These are phyloP conservation scores for Odontomachus brunneus DNA, from an alignment of 1,140 invertebrate species.

Conservation along the genomic window DNA sequence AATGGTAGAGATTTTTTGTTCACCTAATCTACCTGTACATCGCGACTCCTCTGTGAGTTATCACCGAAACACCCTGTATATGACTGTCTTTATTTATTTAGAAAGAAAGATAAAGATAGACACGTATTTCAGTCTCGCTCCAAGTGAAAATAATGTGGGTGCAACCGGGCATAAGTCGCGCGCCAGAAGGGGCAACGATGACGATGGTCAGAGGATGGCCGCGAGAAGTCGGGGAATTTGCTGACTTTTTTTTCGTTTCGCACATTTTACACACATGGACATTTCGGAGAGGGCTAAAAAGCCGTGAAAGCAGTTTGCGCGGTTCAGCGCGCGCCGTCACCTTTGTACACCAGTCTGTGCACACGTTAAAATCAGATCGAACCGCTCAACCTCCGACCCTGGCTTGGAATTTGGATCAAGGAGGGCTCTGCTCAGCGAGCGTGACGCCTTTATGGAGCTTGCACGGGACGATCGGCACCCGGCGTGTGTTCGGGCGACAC, in stretches of 20 bases:
- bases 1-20: too few species aligned
- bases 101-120: too few species aligned
- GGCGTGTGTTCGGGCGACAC: constrained; percentile 38
- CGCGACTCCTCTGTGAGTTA: too few species aligned
- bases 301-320: constrained; percentile 58
- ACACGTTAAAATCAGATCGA: constrained; percentile 76
- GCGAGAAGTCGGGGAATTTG: not conserved
- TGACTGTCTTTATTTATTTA: too few species aligned
- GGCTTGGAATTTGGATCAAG: constrained; percentile 83
- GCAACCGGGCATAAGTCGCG: too few species aligned
- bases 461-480: constrained; percentile 74
- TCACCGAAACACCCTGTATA: too few species aligned
- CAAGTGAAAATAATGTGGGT: too few species aligned
- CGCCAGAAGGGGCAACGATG: too few species aligned
- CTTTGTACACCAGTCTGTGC: constrained; percentile 56
- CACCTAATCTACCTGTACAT: too few species aligned
- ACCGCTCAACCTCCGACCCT: constrained; percentile 79
- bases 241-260: too few species aligned
- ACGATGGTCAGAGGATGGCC: too few species aligned
- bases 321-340: constrained; percentile 59
- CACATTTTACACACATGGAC: not conserved
- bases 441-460: constrained; percentile 81
- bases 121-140: too few species aligned
- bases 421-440: constrained; percentile 78
- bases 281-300: constrained; percentile 32